phyloP scores from a whole-genome alignment of 1,140 invertebrate genomes.

The Mactra quadrangularis region DNA sequence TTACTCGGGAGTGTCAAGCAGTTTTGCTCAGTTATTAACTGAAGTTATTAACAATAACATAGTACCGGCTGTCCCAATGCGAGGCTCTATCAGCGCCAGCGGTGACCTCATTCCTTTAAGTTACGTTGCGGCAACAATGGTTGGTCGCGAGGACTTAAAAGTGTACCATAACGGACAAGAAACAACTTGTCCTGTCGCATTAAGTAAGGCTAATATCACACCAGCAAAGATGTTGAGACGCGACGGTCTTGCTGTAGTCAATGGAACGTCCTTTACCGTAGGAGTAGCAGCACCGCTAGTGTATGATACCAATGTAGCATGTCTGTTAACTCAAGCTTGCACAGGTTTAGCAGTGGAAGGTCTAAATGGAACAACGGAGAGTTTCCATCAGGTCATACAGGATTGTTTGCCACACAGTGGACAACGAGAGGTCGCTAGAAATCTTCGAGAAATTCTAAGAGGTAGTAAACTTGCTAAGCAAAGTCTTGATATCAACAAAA shows the following conservation, averaged over 20 bases:
- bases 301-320: neutral
- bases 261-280: constrained; percentile 1
- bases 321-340: neutral
- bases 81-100: constrained; percentile 16
- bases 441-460: neutral
- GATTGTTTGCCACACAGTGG: neutral
- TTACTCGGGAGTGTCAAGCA: neutral
- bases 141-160: neutral
- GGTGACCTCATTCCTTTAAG: constrained; percentile 12
- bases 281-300: neutral
- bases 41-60: constrained; percentile 23
- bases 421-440: neutral
- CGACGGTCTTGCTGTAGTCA: constrained; percentile 9
- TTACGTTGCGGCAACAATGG: constrained; percentile 16
- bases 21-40: neutral
- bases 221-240: neutral
- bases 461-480: neutral
- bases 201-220: neutral
- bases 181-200: neutral
- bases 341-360: neutral
- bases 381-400: constrained; percentile 4
- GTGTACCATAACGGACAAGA: neutral
- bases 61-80: neutral
- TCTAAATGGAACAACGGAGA: neutral
- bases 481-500: neutral